These are phyloP conservation scores for Chrysogorgia sp. DNA, from an alignment of 92 coral and sea anemone species.

Conservation along the genomic window DNA sequence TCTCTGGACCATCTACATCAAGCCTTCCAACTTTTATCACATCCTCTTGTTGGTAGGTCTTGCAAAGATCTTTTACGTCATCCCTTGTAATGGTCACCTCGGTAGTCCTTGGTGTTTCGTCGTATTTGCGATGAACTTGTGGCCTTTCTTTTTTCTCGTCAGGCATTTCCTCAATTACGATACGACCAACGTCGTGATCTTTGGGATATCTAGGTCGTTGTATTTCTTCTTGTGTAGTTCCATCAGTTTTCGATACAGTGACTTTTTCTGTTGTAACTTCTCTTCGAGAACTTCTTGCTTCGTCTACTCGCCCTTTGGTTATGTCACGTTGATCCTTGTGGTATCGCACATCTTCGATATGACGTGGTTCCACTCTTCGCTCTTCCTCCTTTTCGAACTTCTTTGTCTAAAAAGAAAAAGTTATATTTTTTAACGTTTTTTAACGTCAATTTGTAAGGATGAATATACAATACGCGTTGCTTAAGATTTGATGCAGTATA, in stretches of 20 bases:
- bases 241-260: neutral
- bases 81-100: neutral
- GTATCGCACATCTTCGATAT: neutral
- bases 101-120: neutral
- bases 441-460: neutral
- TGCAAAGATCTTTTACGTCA: neutral
- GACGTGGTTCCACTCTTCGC: neutral
- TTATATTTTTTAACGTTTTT: neutral
- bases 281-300: neutral
- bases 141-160: conserved; percentile 4
- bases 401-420: neutral
- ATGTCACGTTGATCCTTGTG: neutral
- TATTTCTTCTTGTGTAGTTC: neutral
- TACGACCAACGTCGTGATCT: conserved; percentile 1
- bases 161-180: conserved; percentile 1
- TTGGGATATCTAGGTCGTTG: conserved; percentile 2
- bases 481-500: too few species aligned
- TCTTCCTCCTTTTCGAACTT: neutral
- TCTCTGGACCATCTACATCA: neutral
- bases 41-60: conserved; percentile 2
- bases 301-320: neutral
- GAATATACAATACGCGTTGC: too few species aligned
- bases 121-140: neutral
- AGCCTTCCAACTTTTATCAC: conserved; percentile 8
- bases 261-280: neutral